Percentiles rank a stretch among this genome's conserved stretches.
Evolutionary conservation across 2,797 vertebrate genomes (phyloP).

Genomic region (Urosaurus nigricauda): DNA sequence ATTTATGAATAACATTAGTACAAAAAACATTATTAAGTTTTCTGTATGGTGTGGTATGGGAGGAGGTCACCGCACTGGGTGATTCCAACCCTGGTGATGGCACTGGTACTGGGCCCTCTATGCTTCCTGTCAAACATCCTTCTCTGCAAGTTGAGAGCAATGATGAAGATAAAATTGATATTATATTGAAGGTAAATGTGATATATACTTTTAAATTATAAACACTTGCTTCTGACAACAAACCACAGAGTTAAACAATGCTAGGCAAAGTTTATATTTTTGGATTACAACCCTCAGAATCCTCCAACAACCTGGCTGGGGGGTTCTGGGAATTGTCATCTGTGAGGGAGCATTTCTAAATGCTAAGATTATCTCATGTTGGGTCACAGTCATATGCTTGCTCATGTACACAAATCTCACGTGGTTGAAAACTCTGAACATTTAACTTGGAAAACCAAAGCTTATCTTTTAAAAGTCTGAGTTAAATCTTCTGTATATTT

Average conservation of each 20-base stretch:
- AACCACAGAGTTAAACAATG: no score
- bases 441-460: constrained; percentile 11
- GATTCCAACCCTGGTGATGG: no score
- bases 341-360: neutral
- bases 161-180: neutral
- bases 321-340: no score
- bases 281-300: no score
- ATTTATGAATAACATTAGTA: no score
- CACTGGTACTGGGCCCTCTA: no score
- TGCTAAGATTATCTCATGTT: neutral
- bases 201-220: neutral
- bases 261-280: no score
- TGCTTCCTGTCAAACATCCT: neutral
- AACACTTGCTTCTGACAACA: neutral
- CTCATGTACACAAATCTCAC: neutral
- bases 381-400: neutral
- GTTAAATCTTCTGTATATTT: constrained; percentile 10
- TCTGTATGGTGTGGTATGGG: no score
- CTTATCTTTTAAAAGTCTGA: neutral
- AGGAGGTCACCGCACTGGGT: no score
- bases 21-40: no score
- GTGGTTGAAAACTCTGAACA: constrained; percentile 1
- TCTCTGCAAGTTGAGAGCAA: neutral
- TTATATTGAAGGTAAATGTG: neutral
- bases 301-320: no score